Percentiles rank a stretch among this genome's conserved stretches.
These are phyloP conservation scores for Drosophila subsilvestris DNA, from an alignment of 2,888 invertebrate species.

Conservation along the genomic window DNA sequence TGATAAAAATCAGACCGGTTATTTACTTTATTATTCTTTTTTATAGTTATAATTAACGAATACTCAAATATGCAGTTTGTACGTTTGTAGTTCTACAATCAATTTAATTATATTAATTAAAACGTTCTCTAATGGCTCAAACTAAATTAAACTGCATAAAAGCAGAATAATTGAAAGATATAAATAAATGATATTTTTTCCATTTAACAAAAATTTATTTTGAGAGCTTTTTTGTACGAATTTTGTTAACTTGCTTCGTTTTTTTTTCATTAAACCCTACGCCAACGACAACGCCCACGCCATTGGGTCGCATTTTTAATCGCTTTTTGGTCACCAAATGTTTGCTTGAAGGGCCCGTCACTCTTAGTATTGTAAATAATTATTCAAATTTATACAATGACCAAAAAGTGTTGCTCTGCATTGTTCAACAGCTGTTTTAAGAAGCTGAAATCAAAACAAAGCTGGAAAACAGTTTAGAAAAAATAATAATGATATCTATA, in stretches of 20 bases:
- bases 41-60: not conserved
- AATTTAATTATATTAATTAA: not conserved
- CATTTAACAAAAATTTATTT: not conserved
- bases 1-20: not conserved
- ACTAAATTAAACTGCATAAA: not conserved
- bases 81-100: no score
- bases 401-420: slow-evolving; percentile 45
- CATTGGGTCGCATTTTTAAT: not conserved
- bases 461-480: slow-evolving; percentile 24
- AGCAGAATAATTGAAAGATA: no score
- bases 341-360: not conserved
- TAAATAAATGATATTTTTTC: no score
- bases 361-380: slow-evolving; percentile 1
- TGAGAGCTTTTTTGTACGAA: not conserved
- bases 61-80: not conserved
- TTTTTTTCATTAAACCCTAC: not conserved
- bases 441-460: slow-evolving; percentile 49
- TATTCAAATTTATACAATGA: slow-evolving; percentile 28
- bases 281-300: not conserved
- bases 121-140: not conserved
- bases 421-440: slow-evolving; percentile 58
- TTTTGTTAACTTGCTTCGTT: not conserved
- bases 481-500: slow-evolving; percentile 6
- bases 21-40: not conserved
- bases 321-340: not conserved